Percentiles rank a stretch among this genome's conserved stretches.
Evolutionary conservation across 2,888 invertebrate genomes (phyloP).

Genomic region (Griposia aprilina): DNA sequence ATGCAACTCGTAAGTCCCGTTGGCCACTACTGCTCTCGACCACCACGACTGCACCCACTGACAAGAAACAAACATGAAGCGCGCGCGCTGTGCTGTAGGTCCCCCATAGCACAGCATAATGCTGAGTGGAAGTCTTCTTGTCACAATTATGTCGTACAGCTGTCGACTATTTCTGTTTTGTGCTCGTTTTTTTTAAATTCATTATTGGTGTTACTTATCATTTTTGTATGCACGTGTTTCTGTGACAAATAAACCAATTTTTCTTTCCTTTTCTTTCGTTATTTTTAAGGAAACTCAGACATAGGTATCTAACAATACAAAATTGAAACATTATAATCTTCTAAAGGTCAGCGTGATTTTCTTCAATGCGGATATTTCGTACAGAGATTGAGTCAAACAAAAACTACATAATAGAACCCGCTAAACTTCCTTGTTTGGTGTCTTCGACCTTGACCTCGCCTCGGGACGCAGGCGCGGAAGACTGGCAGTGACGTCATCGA

Average conservation of each 20-base stretch:
- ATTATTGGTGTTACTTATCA: no score
- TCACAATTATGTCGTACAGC: no score
- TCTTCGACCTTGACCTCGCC: slow-evolving; percentile 53
- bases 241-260: no score
- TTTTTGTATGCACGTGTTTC: no score
- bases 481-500: slow-evolving; percentile 54
- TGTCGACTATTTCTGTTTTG: no score
- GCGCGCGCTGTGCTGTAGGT: no score
- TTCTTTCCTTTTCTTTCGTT: no score
- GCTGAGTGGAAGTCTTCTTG: no score
- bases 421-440: slow-evolving; percentile 36
- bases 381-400: slow-evolving; percentile 13
- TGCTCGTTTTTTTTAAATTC: no score
- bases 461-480: slow-evolving; percentile 59
- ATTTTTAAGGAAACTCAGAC: neutral
- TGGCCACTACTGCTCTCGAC: neutral
- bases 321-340: neutral
- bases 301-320: neutral
- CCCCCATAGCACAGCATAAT: no score
- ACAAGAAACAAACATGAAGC: neutral
- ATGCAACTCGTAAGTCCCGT: neutral
- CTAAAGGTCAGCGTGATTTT: neutral
- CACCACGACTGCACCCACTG: neutral
- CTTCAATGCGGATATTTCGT: slow-evolving; percentile 32
- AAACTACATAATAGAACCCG: slow-evolving; percentile 39